Evolutionary conservation across 2,113 vertebrate genomes (phyloP), one percentile per base, ranked within the genome.

Genomic region (Archilochus colubris): DNA sequence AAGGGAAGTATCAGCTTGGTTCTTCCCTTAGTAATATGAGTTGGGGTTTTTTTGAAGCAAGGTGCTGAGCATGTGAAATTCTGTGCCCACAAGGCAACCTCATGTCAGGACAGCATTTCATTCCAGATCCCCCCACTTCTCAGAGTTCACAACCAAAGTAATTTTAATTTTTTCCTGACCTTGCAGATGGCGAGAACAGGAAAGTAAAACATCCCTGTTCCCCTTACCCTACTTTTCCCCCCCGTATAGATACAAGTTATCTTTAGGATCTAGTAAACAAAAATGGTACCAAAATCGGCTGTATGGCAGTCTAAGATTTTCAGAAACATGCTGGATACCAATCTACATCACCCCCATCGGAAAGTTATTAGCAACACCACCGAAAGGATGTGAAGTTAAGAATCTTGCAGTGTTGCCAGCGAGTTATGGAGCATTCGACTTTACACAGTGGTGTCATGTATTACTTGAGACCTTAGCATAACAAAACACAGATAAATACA

Each of bases 31-130:
- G 66, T 57, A 83, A 74, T 11, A 40, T 17, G 64, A 89, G 33
- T 66, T 80, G 28, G 62, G 63, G 80, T 88, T 88, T 88, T 91
- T 91, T 46, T 73, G 70, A 5, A 76, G 30, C 38, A 51, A 28
- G 82, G 31, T 40, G 68, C 48, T 88, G 87, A 85, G 59, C 55
- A 62, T 7, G 33, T 91, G 63, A 85, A 94, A 88, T 90, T 89
- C 84, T 43, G 38, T 86, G 64, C 64, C 36, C 76, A 90, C 75
- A 88, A 86, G 63, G 68, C 73, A 94, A 88, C 25, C 59, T 87
- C 77, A 61, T 68, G 70, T 87, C 63, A 91, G 3, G 9, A 87
- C 48, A 70, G 54, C 53, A 28, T 88, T 85, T 88, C 27, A 36
- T 54, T 83, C 21, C 44, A 66, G 13, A 50, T 66, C 40, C 46